Base-by-base conservation (phyloP, 2,888 invertebrate species). In the Andrena camellia region DNA sequence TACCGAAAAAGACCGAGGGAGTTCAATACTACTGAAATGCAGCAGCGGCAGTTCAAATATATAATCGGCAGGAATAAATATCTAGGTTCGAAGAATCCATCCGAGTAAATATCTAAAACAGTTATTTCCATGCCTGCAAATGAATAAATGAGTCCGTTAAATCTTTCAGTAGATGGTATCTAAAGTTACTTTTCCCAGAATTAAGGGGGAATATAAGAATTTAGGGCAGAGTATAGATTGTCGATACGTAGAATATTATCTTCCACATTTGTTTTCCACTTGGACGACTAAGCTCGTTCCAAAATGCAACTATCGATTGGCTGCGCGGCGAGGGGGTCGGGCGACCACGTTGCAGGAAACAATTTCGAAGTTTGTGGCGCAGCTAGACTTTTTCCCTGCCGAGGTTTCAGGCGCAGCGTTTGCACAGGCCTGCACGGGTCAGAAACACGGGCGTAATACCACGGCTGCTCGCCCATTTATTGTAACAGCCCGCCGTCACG, bases 401-500 rank as follows among this genome's bases (percentile, higher is more conserved):
- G 26, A 54, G 29, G 59, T 71, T 76, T 63, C 35, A 54, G 72
- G 29, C 54, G 71, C 76, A 74, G 54, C 60, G 64, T 48, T 54
- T 72, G 71, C 79, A 66, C 62, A 57, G 72, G 72, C 84, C 78
- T 57, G 59, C 67, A 68, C 33, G 74, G 83, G 81, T 81, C 82
- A 73, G 73, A 68, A 88, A 78, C 79, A 75, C 73, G 70, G 23
- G 29, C 66, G 83, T 87, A 87, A 87, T 84, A 72, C 78, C 77
- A 63, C 59, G 80, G 71, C 67, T 74, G 83, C 74, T 76, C 79
- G 81, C 71, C 81, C 82, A 80, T 86, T 86, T 78, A 86, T 88
- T 86, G 86, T 90, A 90, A 90, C 90, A 90, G 84, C 86, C 86
- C 59, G 52, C 80, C 83, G 88, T 90, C 90, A 89, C 88, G 89